Evolutionary conservation across 2,888 invertebrate species (phyloP), one percentile per base, ranked within the genome.

Genomic region (Xanthorhoe spadicearia): DNA sequence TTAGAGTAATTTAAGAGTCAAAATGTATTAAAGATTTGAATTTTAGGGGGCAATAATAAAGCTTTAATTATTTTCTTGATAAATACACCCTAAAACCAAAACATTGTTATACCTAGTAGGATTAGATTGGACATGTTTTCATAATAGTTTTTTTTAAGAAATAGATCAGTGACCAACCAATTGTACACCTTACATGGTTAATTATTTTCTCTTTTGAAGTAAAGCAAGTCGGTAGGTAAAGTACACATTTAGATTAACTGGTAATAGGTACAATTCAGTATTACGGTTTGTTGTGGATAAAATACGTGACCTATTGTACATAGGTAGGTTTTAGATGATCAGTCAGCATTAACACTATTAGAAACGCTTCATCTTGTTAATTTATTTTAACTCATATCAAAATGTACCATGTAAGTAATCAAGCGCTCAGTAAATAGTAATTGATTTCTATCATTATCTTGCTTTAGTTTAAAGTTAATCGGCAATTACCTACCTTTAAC

Each of bases 401-500:
- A 38, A 43, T 13, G 38, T 43, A 13, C 2, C 13, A 43, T 13
- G 38, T 43, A 13, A 13, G 3, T 13, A 13, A 13, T 43, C 13
- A 13, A 43, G 10, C 13, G 1, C 13, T 13, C 38, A 13, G 38
- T 43, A 13, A 13, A 13, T 10, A 43, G 2, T n/a, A 43, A 13
- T 43, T 13, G 10, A 13, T 38, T 10, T 38, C 10, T 43, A 3
- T 43, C 38, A 13, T 10, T 43, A 2, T 43, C 4, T 4, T 13
- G 4, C 0, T 43, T 43, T 4, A 13, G 23, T 10, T 54, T 10
- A 50, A 58, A 17, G 13, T 53, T 53, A 48, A 48, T 18, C 5
- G 52, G 4, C 17, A 53, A 17, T 46, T 38, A 76, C 71, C n/a
- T n/a, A n/a, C n/a, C n/a, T n/a, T n/a, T n/a, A 53, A 70, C 57